Percentiles rank a stretch among this genome's conserved stretches.
phyloP scores from a whole-genome alignment of 2,888 invertebrate genomes.

The Axea sp. region DNA sequence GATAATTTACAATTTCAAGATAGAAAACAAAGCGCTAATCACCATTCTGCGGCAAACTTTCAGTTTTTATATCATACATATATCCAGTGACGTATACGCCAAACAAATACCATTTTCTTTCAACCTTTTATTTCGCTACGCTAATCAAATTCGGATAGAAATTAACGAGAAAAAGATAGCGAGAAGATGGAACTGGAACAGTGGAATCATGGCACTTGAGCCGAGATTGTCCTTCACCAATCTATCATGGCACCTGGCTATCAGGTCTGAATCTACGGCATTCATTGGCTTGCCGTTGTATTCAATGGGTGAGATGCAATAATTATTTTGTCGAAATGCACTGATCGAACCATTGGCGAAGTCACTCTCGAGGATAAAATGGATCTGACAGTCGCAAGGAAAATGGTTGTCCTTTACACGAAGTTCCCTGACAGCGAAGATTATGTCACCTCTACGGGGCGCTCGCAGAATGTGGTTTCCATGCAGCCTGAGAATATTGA shows the following conservation, averaged over 20 bases:
- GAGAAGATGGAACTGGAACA: slow-evolving; percentile 33
- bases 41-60: no score
- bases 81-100: no score
- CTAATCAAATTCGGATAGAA: slow-evolving; percentile 31
- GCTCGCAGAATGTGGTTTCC: slow-evolving; percentile 92
- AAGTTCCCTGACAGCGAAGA: slow-evolving; percentile 86
- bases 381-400: slow-evolving; percentile 92
- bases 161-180: slow-evolving; percentile 33
- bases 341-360: slow-evolving; percentile 84
- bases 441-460: slow-evolving; percentile 84
- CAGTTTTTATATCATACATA: no score
- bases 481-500: slow-evolving; percentile 86
- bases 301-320: slow-evolving; percentile 91
- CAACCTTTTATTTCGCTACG: no score
- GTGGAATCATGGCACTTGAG: slow-evolving; percentile 66
- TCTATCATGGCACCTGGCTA: slow-evolving; percentile 86
- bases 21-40: no score
- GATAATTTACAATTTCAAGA: no score
- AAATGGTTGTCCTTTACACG: slow-evolving; percentile 89
- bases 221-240: slow-evolving; percentile 84
- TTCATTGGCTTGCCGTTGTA: slow-evolving; percentile 89
- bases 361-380: slow-evolving; percentile 87
- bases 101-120: no score
- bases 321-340: slow-evolving; percentile 83
- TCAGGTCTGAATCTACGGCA: slow-evolving; percentile 83